Evolutionary conservation across 2,888 invertebrate species (phyloP).

Genomic region (Pimpla rufipes): DNA sequence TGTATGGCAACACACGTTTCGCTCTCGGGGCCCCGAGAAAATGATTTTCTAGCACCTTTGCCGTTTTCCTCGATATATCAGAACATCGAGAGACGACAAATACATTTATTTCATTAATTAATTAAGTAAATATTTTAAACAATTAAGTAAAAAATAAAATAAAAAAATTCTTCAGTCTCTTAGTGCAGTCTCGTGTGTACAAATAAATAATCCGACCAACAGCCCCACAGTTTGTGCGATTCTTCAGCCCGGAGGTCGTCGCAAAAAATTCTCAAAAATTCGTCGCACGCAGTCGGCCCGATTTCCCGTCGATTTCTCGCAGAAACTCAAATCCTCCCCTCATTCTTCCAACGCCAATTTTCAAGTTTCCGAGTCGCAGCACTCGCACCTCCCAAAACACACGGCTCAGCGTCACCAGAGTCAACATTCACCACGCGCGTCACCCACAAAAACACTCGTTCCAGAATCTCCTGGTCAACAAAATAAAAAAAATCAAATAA

Average conservation of each 20-base stretch:
- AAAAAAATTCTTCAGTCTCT: conserved; percentile 23
- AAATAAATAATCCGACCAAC: background rate
- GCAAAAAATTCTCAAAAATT: background rate
- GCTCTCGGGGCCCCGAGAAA: background rate
- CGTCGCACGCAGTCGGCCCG: background rate
- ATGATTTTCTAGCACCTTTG: conserved; percentile 20
- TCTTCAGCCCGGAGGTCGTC: no score
- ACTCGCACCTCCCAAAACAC: conserved; percentile 31
- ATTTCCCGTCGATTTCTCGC: background rate
- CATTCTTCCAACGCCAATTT: background rate
- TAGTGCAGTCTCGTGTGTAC: background rate
- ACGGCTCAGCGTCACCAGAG: background rate
- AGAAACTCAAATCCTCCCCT: background rate
- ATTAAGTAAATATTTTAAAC: background rate
- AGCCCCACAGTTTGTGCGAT: no score
- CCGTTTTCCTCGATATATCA: conserved; percentile 75
- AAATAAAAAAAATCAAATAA: background rate
- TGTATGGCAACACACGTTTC: background rate
- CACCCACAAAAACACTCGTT: background rate
- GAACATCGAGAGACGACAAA: conserved; percentile 72
- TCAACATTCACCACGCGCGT: conserved; percentile 25
- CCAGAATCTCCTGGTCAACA: background rate
- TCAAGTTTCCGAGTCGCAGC: background rate
- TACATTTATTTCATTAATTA: background rate
- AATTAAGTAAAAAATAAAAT: background rate